Evolutionary conservation across 2,888 invertebrate species (phyloP), one percentile per base, ranked within the genome.

Genomic region (Caenorhabditis doughertyi): DNA sequence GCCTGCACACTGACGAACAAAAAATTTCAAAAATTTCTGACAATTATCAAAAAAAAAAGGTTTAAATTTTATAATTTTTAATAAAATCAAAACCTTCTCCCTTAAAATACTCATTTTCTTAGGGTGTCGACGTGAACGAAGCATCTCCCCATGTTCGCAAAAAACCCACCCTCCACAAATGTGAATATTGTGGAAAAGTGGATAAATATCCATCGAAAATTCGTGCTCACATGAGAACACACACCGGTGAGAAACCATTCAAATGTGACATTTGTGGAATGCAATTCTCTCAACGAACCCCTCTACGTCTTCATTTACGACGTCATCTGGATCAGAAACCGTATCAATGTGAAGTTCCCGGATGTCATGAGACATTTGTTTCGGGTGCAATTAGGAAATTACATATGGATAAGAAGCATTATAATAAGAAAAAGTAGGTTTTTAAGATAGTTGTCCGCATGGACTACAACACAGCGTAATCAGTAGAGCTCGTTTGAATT

Each of bases 171-270:
- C 74, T 89, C 5, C 87, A 87, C 67, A 84, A 77, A 21, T 90
- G 90, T 68, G 76, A 85, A 47, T 84, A 76, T 73, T 90, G 90
- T 58, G 89, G 89, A 16, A 83, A 85, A 70, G 71, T 84, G 18
- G 83, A 87, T 53, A 90, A 90, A 68, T 90, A 90, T 71, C 89
- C 89, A 7, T 87, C 87, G 47, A 88, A 88, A 67, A 89, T 90
- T 44, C 70, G 86, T 81, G 89, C 88, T 7, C 89, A 89, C 70
- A 86, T 87, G 87, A 65, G 89, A 39, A 89, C 88, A 9, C 89
- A 89, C 72, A 89, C 89, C 7, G 89, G 89, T 13, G 89, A 89
- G 62, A 86, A 87, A 51, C 89, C 90, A 2, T 89, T 77, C 65
- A 83, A 82, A 58, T 90, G 90, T 64, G 87, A 88, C 7, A 85